These are phyloP conservation scores for Protodeltote pygarga DNA, from an alignment of 2,888 invertebrate species.

Conservation along the genomic window DNA sequence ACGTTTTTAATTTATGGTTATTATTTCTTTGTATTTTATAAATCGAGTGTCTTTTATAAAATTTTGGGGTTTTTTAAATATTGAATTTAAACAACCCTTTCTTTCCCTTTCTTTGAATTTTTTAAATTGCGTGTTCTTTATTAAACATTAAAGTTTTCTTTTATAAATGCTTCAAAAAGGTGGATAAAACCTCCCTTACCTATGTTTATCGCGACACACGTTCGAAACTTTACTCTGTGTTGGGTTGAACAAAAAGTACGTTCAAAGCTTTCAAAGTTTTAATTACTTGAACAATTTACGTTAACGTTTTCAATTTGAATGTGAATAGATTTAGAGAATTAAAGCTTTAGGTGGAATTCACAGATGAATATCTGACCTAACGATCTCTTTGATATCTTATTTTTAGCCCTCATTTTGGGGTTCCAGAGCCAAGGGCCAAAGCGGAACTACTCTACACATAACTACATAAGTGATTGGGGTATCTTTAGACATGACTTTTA, in stretches of 20 bases:
- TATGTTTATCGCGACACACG: slow-evolving; percentile 1
- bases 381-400: slow-evolving; percentile 6
- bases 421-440: background rate
- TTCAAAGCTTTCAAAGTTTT: slow-evolving; percentile 27
- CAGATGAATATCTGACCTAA: slow-evolving; percentile 8
- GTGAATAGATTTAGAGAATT: slow-evolving; percentile 13
- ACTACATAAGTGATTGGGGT: too few relatives aligned
- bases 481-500: too few relatives aligned
- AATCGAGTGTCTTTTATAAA: too few relatives aligned
- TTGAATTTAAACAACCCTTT: too few relatives aligned
- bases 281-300: slow-evolving; percentile 32
- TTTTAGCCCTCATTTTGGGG: background rate
- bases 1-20: too few relatives aligned
- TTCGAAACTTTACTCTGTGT: slow-evolving; percentile 13
- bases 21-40: too few relatives aligned
- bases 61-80: too few relatives aligned
- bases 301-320: slow-evolving; percentile 21
- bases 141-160: background rate
- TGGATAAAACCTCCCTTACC: slow-evolving; percentile 1
- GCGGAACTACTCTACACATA: too few relatives aligned
- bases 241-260: slow-evolving; percentile 10
- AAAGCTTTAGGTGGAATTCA: slow-evolving; percentile 3
- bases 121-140: too few relatives aligned
- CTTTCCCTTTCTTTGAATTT: too few relatives aligned
- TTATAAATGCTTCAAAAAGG: too few relatives aligned